These are phyloP conservation scores for Drosophila emarginata DNA, from an alignment of 2,888 invertebrate genomes.

Conservation along the genomic window DNA sequence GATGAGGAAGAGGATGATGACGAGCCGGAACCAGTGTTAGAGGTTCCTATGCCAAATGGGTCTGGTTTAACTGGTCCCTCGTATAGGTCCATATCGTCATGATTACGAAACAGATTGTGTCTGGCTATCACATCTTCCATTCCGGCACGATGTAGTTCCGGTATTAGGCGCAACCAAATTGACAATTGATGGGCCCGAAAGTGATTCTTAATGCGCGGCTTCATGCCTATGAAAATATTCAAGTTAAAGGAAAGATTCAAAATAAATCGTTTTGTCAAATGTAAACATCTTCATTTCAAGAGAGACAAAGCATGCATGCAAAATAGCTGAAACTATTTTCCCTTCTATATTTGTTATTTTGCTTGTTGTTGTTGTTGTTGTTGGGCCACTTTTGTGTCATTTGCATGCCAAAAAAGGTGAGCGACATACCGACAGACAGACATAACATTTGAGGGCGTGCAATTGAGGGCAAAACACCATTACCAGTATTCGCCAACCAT, in stretches of 20 bases:
- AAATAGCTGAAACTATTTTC: conserved; percentile 52
- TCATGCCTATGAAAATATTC: conserved; percentile 87
- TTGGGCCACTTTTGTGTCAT: conserved; percentile 49
- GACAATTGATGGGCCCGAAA: conserved; percentile 97
- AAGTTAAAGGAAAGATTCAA: conserved; percentile 26
- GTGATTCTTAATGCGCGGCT: conserved; percentile 95
- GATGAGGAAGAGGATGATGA: conserved; percentile 57
- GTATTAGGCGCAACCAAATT: conserved; percentile 96
- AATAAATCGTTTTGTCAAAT: conserved; percentile 29
- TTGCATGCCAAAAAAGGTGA: conserved; percentile 57
- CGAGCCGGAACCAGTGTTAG: conserved; percentile 66
- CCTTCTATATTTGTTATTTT: conserved; percentile 17
- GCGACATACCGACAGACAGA: conserved; percentile 19
- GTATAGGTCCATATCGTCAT: conserved; percentile 93
- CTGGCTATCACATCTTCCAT: conserved; percentile 94
- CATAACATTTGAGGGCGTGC: conserved; percentile 24
- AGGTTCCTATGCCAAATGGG: conserved; percentile 84
- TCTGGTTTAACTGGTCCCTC: conserved; percentile 94
- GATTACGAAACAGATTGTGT: conserved; percentile 94
- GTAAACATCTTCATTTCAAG: conserved; percentile 48
- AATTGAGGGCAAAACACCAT: conserved; percentile 35
- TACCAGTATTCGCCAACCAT: conserved; percentile 9
- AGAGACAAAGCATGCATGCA: conserved; percentile 51
- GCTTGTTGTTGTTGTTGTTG: conserved; percentile 20
- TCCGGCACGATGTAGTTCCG: conserved; percentile 93